Conservation (phyloP, 2,888 invertebrate species). For the Melinaea menophilus region DNA sequence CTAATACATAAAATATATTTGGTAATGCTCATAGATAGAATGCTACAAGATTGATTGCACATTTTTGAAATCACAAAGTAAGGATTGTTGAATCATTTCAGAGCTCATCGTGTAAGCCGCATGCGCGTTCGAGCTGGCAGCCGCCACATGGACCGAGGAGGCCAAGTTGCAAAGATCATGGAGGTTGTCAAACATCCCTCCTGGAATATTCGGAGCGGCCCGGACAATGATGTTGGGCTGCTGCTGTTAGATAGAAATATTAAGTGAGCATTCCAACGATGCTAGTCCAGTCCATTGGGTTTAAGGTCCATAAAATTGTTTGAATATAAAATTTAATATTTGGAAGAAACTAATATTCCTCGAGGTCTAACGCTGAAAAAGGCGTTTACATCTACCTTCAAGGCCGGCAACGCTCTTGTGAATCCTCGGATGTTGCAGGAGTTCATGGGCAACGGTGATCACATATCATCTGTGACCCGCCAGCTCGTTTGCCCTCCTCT, state of each 20-base stretch:
- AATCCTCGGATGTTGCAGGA: too few species aligned
- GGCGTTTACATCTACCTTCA: too few species aligned
- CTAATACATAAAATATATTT: too few species aligned
- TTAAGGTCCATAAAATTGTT: neutral
- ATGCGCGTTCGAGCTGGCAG: conserved; percentile 56
- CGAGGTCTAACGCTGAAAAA: too few species aligned
- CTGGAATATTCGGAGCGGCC: conserved; percentile 56
- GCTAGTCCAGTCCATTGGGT: neutral
- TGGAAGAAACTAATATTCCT: too few species aligned
- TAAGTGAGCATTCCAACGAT: conserved; percentile 40
- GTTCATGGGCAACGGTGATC: too few species aligned
- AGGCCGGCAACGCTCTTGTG: too few species aligned
- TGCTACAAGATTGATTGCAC: too few species aligned
- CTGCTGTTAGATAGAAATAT: conserved; percentile 49
- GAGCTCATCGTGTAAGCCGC: conserved; percentile 47
- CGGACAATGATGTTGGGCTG: conserved; percentile 59
- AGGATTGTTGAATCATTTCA: conserved; percentile 23
- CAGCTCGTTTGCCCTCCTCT: too few species aligned
- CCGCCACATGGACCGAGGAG: conserved; percentile 49
- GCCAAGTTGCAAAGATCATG: conserved; percentile 51
- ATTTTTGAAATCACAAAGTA: too few species aligned
- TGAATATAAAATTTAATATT: neutral
- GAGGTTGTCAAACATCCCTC: conserved; percentile 61
- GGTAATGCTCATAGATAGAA: too few species aligned
- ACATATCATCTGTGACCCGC: too few species aligned